Evolutionary conservation across 2,797 vertebrate species (phyloP).

Genomic region (Myripristis jacobus): DNA sequence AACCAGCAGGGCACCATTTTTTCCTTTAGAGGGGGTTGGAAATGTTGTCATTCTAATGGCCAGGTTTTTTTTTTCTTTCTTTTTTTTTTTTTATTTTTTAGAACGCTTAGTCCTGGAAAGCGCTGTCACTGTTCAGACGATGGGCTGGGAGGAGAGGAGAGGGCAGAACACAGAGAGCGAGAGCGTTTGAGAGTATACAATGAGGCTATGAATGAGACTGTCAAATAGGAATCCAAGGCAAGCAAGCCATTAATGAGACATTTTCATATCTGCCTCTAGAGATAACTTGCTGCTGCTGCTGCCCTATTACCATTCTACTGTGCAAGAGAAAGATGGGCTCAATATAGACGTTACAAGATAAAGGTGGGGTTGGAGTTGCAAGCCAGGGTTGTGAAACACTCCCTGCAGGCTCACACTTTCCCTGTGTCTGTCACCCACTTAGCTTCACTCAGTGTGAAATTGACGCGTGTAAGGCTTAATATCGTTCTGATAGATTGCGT

Average conservation of each 20-base stretch:
- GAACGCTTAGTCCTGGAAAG: conserved; percentile 30
- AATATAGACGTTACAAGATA: conserved; percentile 60
- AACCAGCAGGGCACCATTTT: conserved; percentile 50
- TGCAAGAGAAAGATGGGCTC: conserved; percentile 46
- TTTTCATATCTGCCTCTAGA: conserved; percentile 64
- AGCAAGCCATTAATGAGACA: conserved; percentile 64
- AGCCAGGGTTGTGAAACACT: conserved; percentile 33
- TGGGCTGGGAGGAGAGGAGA: conserved; percentile 17
- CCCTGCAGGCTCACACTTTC: conserved; percentile 10
- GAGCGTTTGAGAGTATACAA: conserved; percentile 12
- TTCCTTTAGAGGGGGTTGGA: conserved; percentile 41
- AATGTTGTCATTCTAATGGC: conserved; percentile 59
- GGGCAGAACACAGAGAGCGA: neutral
- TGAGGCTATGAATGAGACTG: conserved; percentile 35
- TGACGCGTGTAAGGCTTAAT: neutral
- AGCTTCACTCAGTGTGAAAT: conserved; percentile 23
- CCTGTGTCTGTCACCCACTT: conserved; percentile 6
- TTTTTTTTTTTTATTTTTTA: conserved; percentile 22
- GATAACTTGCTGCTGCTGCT: conserved; percentile 54
- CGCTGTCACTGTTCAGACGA: conserved; percentile 34
- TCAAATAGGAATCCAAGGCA: conserved; percentile 43
- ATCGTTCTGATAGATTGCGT: neutral
- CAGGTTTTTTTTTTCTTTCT: neutral
- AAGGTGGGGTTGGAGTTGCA: conserved; percentile 43
- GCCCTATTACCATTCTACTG: conserved; percentile 38